Evolutionary conservation across 1,140 invertebrate genomes (phyloP).

Genomic region (Luehdorfia chinensis): DNA sequence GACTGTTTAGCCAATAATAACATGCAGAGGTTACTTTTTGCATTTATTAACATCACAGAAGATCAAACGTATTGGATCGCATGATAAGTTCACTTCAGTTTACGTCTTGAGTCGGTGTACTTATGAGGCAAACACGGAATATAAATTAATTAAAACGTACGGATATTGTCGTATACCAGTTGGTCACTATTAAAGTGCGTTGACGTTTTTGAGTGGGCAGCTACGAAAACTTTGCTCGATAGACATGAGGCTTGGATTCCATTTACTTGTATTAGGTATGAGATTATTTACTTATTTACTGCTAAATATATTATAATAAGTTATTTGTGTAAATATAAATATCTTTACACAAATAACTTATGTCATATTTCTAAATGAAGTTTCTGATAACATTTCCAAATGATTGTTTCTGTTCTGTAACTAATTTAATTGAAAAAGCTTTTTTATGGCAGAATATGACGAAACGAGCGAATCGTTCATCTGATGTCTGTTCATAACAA

Average conservation of each 20-base stretch:
- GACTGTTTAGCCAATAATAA: slow-evolving; percentile 25
- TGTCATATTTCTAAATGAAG: too few species aligned
- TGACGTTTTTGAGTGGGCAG: slow-evolving; percentile 6
- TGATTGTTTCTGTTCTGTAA: too few species aligned
- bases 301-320: background rate
- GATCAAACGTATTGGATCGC: slow-evolving; percentile 35
- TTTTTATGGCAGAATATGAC: too few species aligned
- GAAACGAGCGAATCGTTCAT: too few species aligned
- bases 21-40: slow-evolving; percentile 38
- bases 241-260: slow-evolving; percentile 7
- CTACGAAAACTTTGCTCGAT: background rate
- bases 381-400: too few species aligned
- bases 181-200: background rate
- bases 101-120: slow-evolving; percentile 27
- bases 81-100: slow-evolving; percentile 47
- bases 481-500: too few species aligned
- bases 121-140: slow-evolving; percentile 14
- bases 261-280: slow-evolving; percentile 8
- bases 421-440: too few species aligned
- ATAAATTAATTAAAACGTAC: background rate
- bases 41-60: slow-evolving; percentile 40
- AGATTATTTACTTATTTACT: background rate
- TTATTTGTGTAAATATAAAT: background rate
- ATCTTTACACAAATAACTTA: background rate
- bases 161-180: slow-evolving; percentile 2